A percentile compares a stretch with the other conserved stretches of the same genome.
Evolutionary conservation across 2,113 vertebrate species (phyloP).

Genomic region (Cyphomyrus plagiostoma): DNA sequence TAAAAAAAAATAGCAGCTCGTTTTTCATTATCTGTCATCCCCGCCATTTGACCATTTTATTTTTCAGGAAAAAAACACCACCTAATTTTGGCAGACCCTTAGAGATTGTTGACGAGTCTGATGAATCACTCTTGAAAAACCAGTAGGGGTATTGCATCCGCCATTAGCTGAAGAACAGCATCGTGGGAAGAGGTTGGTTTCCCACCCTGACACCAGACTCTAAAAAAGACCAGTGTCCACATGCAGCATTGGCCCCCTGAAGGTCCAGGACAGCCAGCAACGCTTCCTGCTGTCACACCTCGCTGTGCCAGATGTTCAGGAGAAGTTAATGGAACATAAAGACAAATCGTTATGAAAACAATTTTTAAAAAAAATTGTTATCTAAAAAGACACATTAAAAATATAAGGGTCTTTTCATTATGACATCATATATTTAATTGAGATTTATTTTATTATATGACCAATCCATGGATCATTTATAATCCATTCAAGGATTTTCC

Average conservation of each 20-base stretch:
- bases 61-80: slow-evolving; percentile 5
- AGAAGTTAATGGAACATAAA: slow-evolving; percentile 1
- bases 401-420: background rate
- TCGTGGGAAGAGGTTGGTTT: slow-evolving; percentile 21
- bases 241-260: slow-evolving; percentile 18
- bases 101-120: slow-evolving; percentile 4
- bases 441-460: background rate
- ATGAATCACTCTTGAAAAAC: slow-evolving; percentile 15
- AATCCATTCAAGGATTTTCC: background rate
- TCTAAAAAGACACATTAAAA: background rate
- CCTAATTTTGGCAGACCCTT: slow-evolving; percentile 14
- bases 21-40: background rate
- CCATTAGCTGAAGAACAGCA: background rate
- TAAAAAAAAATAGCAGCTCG: background rate
- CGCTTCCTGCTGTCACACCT: slow-evolving; percentile 23
- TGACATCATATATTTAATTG: background rate
- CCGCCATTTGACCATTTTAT: background rate
- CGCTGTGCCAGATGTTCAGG: background rate
- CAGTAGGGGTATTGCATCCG: background rate
- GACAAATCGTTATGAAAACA: background rate
- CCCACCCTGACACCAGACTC: slow-evolving; percentile 19
- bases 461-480: background rate
- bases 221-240: slow-evolving; percentile 15
- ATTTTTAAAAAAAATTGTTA: background rate
- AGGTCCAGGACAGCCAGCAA: background rate